Evolutionary conservation across 1,140 invertebrate species (phyloP), one percentile per base, ranked within the genome.

Genomic region (Cotesia typhae): DNA sequence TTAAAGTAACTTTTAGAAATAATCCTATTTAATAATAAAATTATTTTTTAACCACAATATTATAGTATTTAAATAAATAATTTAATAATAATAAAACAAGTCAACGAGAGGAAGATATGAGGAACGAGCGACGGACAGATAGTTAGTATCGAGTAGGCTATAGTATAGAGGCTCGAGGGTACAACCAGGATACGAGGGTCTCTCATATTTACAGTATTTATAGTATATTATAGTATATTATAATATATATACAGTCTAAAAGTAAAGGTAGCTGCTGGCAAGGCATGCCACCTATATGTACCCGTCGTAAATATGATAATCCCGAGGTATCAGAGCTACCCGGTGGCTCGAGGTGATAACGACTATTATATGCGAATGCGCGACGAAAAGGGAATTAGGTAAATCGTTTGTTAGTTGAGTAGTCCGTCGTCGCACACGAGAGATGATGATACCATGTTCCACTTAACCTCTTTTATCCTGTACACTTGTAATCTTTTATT

Each of bases 221-320:
- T 12, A 55, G 53, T 14, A n/a, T 52, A n/a, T 17, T 17, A 17
- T 17, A 17, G 17, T 17, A 17, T 17, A 17, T 17, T 17, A 17
- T 17, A 17, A 0, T 17, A 17, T 17, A 17, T 17, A 14, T 52
- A 52, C 4, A 20, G 57, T 59, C 1, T 28, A 28, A 28, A 28
- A 28, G 28, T 28, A 28, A 59, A 59, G 57, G 17, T 59, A 20
- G 17, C 57, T 12, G 12, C 47, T 14, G 14, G 20, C 57, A 59
- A 17, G 64, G 64, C 64, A 51, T 67, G 66, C 66, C 52, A 35
- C 12, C 66, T 66, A 74, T 66, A 74, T 74, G 67, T 64, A 66
- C 69, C 76, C 78, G 69, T 84, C 81, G 81, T 84, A 84, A 84
- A 85, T 84, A 83, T 81, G 83, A 78, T 84, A 84, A 86, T 86